Conservation (phyloP, 2,113 vertebrate genomes). For the Ciconia maguari region DNA sequence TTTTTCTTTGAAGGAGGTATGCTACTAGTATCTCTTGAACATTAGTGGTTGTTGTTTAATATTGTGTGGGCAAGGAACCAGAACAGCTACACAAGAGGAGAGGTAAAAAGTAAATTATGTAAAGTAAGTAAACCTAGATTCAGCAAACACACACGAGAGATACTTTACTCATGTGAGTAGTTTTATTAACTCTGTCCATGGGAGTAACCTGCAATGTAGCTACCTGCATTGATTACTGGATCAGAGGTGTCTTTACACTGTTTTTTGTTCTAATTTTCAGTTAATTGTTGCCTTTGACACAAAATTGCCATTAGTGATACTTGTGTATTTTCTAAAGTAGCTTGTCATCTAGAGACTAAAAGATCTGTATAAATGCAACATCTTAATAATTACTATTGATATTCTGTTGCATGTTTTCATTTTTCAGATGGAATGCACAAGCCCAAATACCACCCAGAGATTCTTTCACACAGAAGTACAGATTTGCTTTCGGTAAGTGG, state of each 20-base stretch:
- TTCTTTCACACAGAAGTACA: slow-evolving; percentile 77
- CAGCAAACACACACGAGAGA: not conserved
- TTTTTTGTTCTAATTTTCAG: not conserved
- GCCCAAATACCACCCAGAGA: slow-evolving; percentile 34
- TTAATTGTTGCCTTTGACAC: not conserved
- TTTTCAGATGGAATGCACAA: slow-evolving; percentile 54
- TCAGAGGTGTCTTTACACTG: not conserved
- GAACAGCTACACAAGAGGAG: not conserved
- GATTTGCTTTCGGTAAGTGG: slow-evolving; percentile 73
- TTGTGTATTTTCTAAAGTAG: not conserved
- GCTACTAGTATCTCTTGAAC: not conserved
- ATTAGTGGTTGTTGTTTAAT: not conserved
- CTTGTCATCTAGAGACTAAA: not conserved
- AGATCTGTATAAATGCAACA: not conserved
- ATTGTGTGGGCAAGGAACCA: not conserved
- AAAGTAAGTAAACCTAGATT: not conserved
- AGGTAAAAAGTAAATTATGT: not conserved
- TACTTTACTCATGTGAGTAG: not conserved
- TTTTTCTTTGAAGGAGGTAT: not conserved
- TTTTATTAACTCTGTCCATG: not conserved
- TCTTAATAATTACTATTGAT: not conserved
- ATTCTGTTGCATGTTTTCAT: not conserved
- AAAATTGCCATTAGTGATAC: not conserved
- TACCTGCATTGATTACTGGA: not conserved
- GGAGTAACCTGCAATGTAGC: not conserved